phyloP scores from a whole-genome alignment of 2,797 vertebrate species.

The Eutrigla gurnardus region DNA sequence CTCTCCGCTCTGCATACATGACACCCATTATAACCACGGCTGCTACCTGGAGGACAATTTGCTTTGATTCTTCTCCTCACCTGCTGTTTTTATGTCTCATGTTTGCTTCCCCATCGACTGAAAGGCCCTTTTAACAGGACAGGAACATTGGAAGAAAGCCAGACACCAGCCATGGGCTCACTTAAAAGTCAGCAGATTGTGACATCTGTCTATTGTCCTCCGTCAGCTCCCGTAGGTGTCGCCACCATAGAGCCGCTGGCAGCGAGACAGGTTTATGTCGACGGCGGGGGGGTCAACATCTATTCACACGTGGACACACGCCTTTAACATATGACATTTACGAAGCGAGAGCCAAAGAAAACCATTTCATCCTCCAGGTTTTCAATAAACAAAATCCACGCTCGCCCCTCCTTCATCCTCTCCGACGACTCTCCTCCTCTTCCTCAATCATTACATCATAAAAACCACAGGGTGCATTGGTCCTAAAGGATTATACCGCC shows the following conservation, averaged over 20 bases:
- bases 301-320: constrained; percentile 9
- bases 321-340: constrained; percentile 79
- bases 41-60: constrained; percentile 15
- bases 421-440: constrained; percentile 38
- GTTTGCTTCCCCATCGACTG: constrained; percentile 58
- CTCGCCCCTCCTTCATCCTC: constrained; percentile 28
- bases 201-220: constrained; percentile 76
- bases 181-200: constrained; percentile 63
- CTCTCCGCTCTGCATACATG: neutral
- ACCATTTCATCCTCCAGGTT: constrained; percentile 70
- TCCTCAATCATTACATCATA: constrained; percentile 61
- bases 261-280: constrained; percentile 63
- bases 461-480: constrained; percentile 50
- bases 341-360: constrained; percentile 76
- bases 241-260: constrained; percentile 41
- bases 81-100: constrained; percentile 51
- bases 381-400: constrained; percentile 57
- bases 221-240: constrained; percentile 58
- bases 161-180: constrained; percentile 27
- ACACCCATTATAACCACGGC: constrained; percentile 1
- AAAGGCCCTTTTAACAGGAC: constrained; percentile 45
- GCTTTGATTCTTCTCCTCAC: constrained; percentile 48
- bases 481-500: constrained; percentile 30
- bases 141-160: constrained; percentile 54
- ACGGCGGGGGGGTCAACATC: constrained; percentile 8